These are phyloP conservation scores for Tenebrio molitor DNA, from an alignment of 1,140 invertebrate species.

Conservation along the genomic window DNA sequence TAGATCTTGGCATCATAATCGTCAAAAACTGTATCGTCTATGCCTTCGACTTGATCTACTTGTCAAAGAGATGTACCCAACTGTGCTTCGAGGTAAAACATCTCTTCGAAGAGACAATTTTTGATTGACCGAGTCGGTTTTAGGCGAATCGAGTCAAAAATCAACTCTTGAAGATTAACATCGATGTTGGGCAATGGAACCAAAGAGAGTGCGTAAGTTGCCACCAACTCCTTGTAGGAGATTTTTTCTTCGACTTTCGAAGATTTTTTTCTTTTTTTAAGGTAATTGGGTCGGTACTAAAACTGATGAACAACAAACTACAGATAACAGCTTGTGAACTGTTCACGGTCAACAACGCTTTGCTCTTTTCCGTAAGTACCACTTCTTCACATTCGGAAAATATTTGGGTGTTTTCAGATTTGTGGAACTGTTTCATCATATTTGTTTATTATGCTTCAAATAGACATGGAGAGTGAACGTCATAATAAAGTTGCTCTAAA, in stretches of 20 bases:
- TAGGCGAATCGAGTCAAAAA: constrained; percentile 25
- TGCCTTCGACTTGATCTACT: background rate
- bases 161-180: constrained; percentile 7
- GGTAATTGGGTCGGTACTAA: constrained; percentile 20
- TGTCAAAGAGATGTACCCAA: background rate
- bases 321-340: constrained; percentile 35
- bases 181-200: constrained; percentile 21
- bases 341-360: constrained; percentile 38
- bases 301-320: constrained; percentile 33
- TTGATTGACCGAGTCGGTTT: background rate
- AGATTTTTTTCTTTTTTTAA: no score
- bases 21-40: background rate
- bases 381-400: background rate
- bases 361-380: constrained; percentile 41
- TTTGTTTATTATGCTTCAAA: no score
- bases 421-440: constrained; percentile 38
- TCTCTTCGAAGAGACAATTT: background rate
- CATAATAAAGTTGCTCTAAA: no score
- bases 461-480: no score
- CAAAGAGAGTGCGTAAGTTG: constrained; percentile 9
- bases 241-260: no score
- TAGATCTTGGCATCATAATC: background rate
- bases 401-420: constrained; percentile 11
- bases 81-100: background rate
- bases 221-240: no score